Percentiles rank a stretch among this genome's conserved stretches.
phyloP scores from a whole-genome alignment of 2,888 invertebrate species.

The Therioaphis trifolii region DNA sequence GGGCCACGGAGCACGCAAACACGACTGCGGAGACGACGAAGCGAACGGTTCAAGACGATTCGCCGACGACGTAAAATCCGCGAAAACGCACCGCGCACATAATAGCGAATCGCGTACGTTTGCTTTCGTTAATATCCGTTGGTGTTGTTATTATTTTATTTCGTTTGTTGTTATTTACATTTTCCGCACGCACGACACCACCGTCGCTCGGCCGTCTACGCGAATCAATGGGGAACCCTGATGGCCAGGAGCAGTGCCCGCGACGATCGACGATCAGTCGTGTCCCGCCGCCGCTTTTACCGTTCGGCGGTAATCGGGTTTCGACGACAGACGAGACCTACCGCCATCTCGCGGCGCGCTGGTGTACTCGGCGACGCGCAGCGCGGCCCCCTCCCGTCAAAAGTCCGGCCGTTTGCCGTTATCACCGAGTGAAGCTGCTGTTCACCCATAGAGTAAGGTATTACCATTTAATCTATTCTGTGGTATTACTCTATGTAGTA shows the following conservation, averaged over 20 bases:
- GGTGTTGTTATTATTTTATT: too few species aligned
- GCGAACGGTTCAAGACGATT: too few species aligned
- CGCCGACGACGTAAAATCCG: not conserved
- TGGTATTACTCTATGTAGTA: too few species aligned
- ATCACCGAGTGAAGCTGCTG: too few species aligned
- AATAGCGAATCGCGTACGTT: not conserved
- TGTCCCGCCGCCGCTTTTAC: not conserved
- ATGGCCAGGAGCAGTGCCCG: not conserved
- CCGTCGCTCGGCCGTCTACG: not conserved
- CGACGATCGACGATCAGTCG: not conserved
- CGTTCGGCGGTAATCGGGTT: slow-evolving; percentile 10
- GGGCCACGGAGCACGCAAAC: not conserved
- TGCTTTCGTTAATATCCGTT: too few species aligned
- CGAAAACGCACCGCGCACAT: not conserved
- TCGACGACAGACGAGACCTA: not conserved
- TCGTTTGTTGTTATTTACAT: too few species aligned
- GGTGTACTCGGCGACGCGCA: not conserved
- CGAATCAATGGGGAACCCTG: not conserved
- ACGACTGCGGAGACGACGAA: not conserved
- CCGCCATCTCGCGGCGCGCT: not conserved
- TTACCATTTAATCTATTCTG: too few species aligned
- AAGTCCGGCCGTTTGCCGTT: too few species aligned
- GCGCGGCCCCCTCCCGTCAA: slow-evolving; percentile 11
- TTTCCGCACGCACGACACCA: not conserved
- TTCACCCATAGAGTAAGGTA: too few species aligned